phyloP scores from a whole-genome alignment of 2,113 vertebrate species.

The Struthio camelus region DNA sequence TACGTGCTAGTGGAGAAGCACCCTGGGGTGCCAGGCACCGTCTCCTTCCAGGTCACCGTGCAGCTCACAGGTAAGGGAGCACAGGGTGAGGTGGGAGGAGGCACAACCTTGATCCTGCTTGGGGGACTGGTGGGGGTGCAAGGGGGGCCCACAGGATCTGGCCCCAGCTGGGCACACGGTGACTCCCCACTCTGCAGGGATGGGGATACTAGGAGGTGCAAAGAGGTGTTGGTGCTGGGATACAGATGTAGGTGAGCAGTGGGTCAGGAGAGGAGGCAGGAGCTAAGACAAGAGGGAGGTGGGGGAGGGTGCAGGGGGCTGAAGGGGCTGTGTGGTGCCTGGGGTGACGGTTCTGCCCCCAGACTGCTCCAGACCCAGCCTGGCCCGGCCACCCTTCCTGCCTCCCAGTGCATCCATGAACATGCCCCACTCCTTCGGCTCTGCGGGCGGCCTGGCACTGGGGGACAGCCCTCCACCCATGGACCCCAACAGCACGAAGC shows the following conservation, averaged over 20 bases:
- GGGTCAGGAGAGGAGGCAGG: background rate
- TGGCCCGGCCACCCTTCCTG: conserved; percentile 78
- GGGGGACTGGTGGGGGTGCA: background rate
- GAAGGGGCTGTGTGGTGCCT: background rate
- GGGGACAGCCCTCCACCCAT: conserved; percentile 76
- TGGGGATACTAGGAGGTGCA: background rate
- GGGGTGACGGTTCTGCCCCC: background rate
- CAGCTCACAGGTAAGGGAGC: conserved; percentile 87
- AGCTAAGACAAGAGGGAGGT: background rate
- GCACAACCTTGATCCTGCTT: background rate
- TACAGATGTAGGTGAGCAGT: background rate
- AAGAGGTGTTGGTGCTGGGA: background rate
- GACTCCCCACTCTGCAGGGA: background rate
- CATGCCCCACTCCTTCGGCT: conserved; percentile 96
- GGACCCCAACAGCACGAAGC: conserved; percentile 55
- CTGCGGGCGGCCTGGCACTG: conserved; percentile 78
- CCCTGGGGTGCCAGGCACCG: conserved; percentile 70
- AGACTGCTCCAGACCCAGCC: conserved; percentile 90
- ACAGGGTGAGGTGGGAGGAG: background rate
- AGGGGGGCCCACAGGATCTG: background rate
- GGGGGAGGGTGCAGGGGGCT: background rate
- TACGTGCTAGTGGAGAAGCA: conserved; percentile 93
- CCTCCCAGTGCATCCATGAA: conserved; percentile 87
- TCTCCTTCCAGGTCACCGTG: conserved; percentile 91
- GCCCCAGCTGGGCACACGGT: background rate